Conservation (phyloP, 2,888 invertebrate species). For the Himalopsyche tibetana region DNA sequence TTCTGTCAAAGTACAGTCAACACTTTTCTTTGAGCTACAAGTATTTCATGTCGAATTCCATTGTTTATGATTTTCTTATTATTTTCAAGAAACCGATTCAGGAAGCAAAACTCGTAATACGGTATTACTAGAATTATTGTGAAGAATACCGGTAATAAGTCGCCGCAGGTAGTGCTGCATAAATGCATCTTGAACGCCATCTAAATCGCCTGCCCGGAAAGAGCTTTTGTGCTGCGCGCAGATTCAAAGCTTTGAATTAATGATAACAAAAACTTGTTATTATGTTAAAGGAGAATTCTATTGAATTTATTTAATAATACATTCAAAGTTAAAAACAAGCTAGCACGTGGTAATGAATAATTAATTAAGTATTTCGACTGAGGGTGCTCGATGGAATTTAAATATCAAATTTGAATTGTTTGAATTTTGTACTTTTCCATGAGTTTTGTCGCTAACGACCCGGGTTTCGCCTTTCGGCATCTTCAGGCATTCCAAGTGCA, state of each 20-base stretch:
- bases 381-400: too few species aligned
- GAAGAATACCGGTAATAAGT: neutral
- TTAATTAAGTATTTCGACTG: too few species aligned
- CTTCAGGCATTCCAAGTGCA: too few species aligned
- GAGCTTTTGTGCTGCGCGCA: conserved; percentile 10
- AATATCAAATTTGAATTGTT: too few species aligned
- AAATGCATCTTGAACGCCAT: conserved; percentile 16
- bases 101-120: neutral
- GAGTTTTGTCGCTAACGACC: too few species aligned
- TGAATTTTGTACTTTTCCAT: too few species aligned
- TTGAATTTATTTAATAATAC: neutral
- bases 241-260: neutral
- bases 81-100: neutral
- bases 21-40: neutral
- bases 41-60: neutral
- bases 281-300: neutral
- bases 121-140: neutral
- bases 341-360: too few species aligned
- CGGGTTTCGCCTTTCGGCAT: too few species aligned
- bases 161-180: neutral
- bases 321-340: too few species aligned
- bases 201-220: neutral
- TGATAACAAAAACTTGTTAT: conserved; percentile 2
- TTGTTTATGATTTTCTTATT: neutral
- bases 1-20: too few species aligned